phyloP scores from a whole-genome alignment of 1,140 invertebrate genomes.

The Planococcus citri region DNA sequence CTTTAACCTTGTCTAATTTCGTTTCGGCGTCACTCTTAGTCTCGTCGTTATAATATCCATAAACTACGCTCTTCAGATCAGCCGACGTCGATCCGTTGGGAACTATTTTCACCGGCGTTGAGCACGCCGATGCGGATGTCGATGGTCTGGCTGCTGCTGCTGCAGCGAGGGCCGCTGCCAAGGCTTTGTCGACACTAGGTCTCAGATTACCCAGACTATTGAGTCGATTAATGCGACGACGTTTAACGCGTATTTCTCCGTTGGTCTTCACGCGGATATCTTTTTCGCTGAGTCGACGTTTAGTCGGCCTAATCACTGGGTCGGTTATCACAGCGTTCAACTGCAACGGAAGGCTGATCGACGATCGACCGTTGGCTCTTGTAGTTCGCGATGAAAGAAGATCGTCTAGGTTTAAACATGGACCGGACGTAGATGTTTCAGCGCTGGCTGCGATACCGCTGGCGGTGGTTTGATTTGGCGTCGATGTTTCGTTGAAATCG shows the following conservation, averaged over 20 bases:
- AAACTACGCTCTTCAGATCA: constrained; percentile 67
- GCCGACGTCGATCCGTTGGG: constrained; percentile 31
- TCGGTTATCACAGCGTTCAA: constrained; percentile 46
- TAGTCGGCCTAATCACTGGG: constrained; percentile 53
- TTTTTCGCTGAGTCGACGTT: constrained; percentile 70
- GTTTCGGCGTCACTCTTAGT: background rate
- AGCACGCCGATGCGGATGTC: background rate
- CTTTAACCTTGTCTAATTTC: constrained; percentile 62
- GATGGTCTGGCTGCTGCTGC: too few species aligned
- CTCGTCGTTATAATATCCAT: constrained; percentile 53
- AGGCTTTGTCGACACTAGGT: background rate
- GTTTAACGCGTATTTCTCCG: constrained; percentile 63
- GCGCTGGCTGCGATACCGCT: too few species aligned
- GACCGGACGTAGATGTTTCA: too few species aligned
- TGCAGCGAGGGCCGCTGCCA: background rate
- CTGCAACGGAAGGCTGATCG: constrained; percentile 41
- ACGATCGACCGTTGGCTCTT: constrained; percentile 20
- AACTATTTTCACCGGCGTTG: background rate
- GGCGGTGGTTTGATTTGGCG: background rate
- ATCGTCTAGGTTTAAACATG: background rate
- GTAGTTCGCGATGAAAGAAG: background rate
- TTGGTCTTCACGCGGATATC: constrained; percentile 72
- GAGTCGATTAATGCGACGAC: constrained; percentile 27
- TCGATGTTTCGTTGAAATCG: constrained; percentile 7
- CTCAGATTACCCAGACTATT: background rate